Evolutionary conservation across 2,888 invertebrate species (phyloP).

Genomic region (Entomobrya multifasciata): DNA sequence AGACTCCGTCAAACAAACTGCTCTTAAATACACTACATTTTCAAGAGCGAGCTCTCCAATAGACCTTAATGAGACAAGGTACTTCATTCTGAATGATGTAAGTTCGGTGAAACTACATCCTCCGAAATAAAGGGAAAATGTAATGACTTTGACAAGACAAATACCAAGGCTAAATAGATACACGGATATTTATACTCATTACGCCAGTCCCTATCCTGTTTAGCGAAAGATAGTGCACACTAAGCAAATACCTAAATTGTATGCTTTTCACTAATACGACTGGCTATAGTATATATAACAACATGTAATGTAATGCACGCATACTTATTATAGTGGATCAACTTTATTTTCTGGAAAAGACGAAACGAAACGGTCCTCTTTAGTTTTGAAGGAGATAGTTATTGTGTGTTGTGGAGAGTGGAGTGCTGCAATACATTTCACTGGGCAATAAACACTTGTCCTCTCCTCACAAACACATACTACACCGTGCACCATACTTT

Average conservation of each 20-base stretch:
- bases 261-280: neutral
- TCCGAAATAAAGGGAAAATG: slow-evolving; percentile 32
- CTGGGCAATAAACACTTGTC: slow-evolving; percentile 39
- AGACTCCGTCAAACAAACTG: no score
- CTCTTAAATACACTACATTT: slow-evolving; percentile 41
- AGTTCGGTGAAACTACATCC: slow-evolving; percentile 48
- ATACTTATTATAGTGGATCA: slow-evolving; percentile 16
- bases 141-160: slow-evolving; percentile 53
- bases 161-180: slow-evolving; percentile 27
- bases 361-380: neutral
- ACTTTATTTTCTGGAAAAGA: slow-evolving; percentile 7
- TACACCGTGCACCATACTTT: no score
- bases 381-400: slow-evolving; percentile 19
- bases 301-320: neutral
- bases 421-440: slow-evolving; percentile 36
- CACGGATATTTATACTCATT: slow-evolving; percentile 39
- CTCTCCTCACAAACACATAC: neutral
- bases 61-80: slow-evolving; percentile 66
- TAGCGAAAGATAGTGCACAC: neutral
- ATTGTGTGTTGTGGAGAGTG: slow-evolving; percentile 4
- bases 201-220: slow-evolving; percentile 13
- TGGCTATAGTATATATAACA: neutral
- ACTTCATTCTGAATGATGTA: slow-evolving; percentile 67
- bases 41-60: slow-evolving; percentile 39
- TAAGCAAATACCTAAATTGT: neutral